Evolutionary conservation across 2,888 invertebrate genomes (phyloP).

Genomic region (Cheilosia grossa): DNA sequence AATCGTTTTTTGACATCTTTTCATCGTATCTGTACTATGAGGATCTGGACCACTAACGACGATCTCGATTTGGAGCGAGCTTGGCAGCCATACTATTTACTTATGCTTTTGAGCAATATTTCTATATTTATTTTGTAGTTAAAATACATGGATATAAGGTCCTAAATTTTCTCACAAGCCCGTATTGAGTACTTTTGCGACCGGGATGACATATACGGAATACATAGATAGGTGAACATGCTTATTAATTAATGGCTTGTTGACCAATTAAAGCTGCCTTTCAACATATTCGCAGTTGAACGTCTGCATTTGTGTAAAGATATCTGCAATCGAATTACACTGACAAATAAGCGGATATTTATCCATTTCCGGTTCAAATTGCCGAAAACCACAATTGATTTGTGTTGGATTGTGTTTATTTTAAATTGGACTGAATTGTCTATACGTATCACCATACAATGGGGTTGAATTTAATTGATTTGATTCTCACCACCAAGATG

Average conservation of each 20-base stretch:
- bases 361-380: neutral
- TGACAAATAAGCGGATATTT: neutral
- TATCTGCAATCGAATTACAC: neutral
- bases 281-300: neutral
- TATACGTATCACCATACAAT: neutral
- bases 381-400: constrained; percentile 1
- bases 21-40: too few species aligned
- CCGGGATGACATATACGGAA: neutral
- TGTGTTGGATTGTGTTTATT: neutral
- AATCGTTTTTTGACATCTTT: too few species aligned
- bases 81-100: too few species aligned
- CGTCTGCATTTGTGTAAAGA: neutral
- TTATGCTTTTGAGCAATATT: too few species aligned
- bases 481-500: neutral
- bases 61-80: too few species aligned
- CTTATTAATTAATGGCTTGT: neutral
- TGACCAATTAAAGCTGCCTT: neutral
- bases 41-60: too few species aligned
- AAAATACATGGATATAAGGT: too few species aligned
- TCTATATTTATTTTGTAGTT: too few species aligned
- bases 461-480: neutral
- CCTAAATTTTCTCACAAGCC: too few species aligned
- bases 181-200: too few species aligned
- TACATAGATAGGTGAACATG: neutral
- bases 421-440: neutral